Evolutionary conservation across 2,888 invertebrate genomes (phyloP), one percentile per base, ranked within the genome.

Genomic region (Caenorhabditis sp.): DNA sequence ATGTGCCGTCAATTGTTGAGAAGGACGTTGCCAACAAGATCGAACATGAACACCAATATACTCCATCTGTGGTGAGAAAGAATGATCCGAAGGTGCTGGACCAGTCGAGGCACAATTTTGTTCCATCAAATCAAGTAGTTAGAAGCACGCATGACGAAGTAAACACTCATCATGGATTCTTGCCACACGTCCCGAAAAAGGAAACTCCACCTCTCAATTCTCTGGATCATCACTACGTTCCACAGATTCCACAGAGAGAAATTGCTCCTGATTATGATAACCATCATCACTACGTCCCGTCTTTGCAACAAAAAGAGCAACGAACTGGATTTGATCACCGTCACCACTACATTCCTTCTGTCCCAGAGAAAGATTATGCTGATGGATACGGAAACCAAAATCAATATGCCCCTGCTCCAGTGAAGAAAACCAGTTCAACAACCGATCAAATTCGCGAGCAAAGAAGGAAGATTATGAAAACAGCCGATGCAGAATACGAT

Each of bases 401-500:
- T 40, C 55, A 68, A n/a, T 68, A 68, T 26, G 40, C 40, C 6
- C 68, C 55, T 8, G 24, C 56, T 6, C 32, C 22, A 11, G 60
- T 60, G n/a, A 70, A 78, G 60, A 78, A 64, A 15, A 58, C 65
- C 40, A 78, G 78, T 40, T 60, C 70, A 4, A 78, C 78, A 0
- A 70, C 69, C 6, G 77, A 68, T 15, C 62, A 62, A 50, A 77
- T 77, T 13, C 60, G 69, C 3, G 62, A 68, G 24, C 55, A 55
- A 15, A 32, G 67, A 40, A 62, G 60, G 15, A 78, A 78, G 18
- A 70, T 69, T 64, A 24, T 77, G 26, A 68, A 64, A 15, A 67
- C 35, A 8, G 32, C 47, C 28, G 69, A 77, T 32, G 51, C 56
- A 9, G 51, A 60, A 22, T 51, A 53, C 44, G 65, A 76, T 13